Evolutionary conservation across 2,113 vertebrate species (phyloP).

Genomic region (Lepus europaeus): DNA sequence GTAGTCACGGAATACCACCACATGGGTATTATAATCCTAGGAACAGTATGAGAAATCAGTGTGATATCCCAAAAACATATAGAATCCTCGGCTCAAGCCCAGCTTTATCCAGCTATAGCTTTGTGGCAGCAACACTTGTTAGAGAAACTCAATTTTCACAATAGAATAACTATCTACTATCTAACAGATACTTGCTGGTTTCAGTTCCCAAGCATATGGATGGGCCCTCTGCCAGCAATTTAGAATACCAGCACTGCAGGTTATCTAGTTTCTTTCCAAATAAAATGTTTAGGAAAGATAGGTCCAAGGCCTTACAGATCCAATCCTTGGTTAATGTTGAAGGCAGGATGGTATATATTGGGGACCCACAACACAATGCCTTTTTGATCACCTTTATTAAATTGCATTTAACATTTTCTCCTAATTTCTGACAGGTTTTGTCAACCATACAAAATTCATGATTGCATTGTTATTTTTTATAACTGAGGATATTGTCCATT

Average conservation of each 20-base stretch:
- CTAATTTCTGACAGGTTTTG: constrained; percentile 1
- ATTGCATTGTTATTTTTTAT: not conserved
- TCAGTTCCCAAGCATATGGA: constrained; percentile 68
- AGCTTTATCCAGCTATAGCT: constrained; percentile 8
- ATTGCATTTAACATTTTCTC: not conserved
- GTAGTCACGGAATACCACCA: not conserved
- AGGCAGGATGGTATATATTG: not conserved
- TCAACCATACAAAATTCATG: constrained; percentile 15
- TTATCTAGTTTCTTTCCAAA: constrained; percentile 65
- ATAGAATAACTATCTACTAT: constrained; percentile 55
- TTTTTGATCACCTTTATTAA: not conserved
- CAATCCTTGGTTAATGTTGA: not conserved
- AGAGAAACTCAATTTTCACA: constrained; percentile 62
- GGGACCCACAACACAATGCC: not conserved
- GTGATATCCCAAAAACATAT: not conserved
- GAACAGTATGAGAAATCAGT: not conserved
- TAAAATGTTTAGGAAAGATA: constrained; percentile 45
- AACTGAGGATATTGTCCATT: not conserved
- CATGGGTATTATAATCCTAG: not conserved
- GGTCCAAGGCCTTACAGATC: constrained; percentile 41
- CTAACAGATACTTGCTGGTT: constrained; percentile 20
- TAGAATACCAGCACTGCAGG: constrained; percentile 64
- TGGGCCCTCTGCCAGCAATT: constrained; percentile 51
- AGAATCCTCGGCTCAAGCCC: not conserved
- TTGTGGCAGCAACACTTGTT: constrained; percentile 43